Evolutionary conservation across 2,113 vertebrate species (phyloP), one percentile per base, ranked within the genome.

Genomic region (Microtus ochrogaster): DNA sequence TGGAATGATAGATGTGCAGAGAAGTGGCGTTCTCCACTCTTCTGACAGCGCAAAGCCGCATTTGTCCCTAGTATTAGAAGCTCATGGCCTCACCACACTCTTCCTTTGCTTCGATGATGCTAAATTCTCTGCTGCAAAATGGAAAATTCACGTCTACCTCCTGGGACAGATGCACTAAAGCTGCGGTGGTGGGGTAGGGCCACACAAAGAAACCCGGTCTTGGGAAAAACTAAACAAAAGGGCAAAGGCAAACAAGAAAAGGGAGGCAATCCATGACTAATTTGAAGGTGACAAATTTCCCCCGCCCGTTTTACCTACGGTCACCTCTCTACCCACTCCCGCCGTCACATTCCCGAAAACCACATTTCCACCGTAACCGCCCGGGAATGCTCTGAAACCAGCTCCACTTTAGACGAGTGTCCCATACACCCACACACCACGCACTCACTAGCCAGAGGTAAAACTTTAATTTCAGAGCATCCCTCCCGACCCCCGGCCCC

Each of bases 381-480:
- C 55, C 6, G 58, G 58, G 58, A 21, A 21, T 58, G 58, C 58
- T 58, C 58, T 58, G 58, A 58, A 58, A 58, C 1, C 17, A 58
- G 17, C 17, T 19, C 55, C 55, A 58, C 55, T 58, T 61, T 8
- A 7, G 17, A 2, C 11, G 1, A 12, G 17, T 2, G 17, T 7
- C 39, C 7, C 61, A 83, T 22, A 39, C 72, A 47, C 6, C 33
- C 66, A 28, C 44, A 72, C 79, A 81, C 36, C 11, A n/a, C 19
- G 17, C 5, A 44, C 36, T 52, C 86, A 36, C 24, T 44, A 17
- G 44, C 88, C 77, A 95, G 97, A 97, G 90, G 70, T 97, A 97
- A 97, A 96, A 97, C 81, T 97, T 98, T 98, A 95, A 97, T 97
- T 52, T 92, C 81, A 88, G 95, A 94, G 70, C 19, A 14, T 63